phyloP scores from a whole-genome alignment of 2,888 invertebrate genomes.

The Cerastoderma edule region DNA sequence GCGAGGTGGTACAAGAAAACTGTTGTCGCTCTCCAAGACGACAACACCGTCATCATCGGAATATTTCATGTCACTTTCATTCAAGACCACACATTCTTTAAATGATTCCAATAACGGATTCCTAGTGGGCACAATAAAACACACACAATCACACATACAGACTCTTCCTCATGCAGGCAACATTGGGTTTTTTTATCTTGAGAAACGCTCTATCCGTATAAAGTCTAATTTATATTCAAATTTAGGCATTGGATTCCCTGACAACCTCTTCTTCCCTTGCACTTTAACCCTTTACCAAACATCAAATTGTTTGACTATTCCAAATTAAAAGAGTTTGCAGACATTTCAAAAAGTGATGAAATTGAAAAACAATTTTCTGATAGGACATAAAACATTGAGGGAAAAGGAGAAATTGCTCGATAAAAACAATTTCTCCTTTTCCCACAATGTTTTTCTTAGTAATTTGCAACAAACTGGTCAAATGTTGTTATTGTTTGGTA shows the following conservation, averaged over 20 bases:
- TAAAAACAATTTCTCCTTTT: background rate
- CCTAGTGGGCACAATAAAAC: background rate
- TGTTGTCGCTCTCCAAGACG: slow-evolving; percentile 19
- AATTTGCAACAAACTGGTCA: no score
- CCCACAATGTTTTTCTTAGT: background rate
- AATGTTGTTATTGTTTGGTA: no score
- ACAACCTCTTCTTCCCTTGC: no score
- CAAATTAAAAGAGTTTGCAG: no score
- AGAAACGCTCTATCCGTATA: slow-evolving; percentile 8
- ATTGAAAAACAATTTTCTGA: no score
- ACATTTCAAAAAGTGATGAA: no score
- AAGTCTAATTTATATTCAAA: slow-evolving; percentile 24
- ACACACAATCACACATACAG: no score
- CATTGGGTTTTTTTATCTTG: background rate
- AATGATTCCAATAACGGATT: slow-evolving; percentile 21
- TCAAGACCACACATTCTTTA: slow-evolving; percentile 18
- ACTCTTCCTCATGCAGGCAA: slow-evolving; percentile 4
- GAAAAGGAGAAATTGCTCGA: background rate
- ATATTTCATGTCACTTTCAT: slow-evolving; percentile 20
- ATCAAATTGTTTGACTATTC: no score
- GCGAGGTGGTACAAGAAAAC: background rate
- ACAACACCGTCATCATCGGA: slow-evolving; percentile 16
- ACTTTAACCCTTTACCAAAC: no score
- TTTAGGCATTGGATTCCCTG: background rate
- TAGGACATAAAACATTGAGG: background rate